Conservation (phyloP, 2,113 vertebrate genomes). For the Tachycineta bicolor region DNA sequence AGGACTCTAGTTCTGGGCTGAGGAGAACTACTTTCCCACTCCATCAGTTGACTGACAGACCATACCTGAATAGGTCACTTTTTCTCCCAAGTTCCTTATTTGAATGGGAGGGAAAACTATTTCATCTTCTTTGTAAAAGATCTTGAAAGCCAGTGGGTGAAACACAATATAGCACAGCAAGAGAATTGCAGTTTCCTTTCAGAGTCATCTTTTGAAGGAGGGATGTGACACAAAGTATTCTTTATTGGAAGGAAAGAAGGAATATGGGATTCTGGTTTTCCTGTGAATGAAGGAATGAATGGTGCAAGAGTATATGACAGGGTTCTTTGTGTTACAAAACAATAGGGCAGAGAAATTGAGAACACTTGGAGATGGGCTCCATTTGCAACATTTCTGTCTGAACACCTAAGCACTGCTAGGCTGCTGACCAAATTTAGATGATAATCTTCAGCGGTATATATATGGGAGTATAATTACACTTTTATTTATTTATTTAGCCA, state of each 20-base stretch:
- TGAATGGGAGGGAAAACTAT: slow-evolving; percentile 3
- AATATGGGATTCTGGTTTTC: slow-evolving; percentile 22
- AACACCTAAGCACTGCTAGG: neutral
- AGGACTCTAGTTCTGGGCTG: neutral
- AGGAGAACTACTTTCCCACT: neutral
- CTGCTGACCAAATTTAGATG: neutral
- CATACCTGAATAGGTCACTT: slow-evolving; percentile 2
- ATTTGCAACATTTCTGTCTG: neutral
- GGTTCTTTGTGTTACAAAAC: slow-evolving; percentile 6
- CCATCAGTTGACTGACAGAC: neutral
- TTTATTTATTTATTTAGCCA: neutral
- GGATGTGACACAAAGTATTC: slow-evolving; percentile 20
- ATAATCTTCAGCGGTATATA: neutral
- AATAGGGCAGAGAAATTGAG: slow-evolving; percentile 34
- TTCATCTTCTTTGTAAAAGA: slow-evolving; percentile 6
- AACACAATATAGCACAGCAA: slow-evolving; percentile 9
- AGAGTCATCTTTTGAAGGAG: slow-evolving; percentile 28
- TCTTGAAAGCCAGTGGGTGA: slow-evolving; percentile 15
- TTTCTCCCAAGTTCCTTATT: neutral
- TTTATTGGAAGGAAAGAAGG: slow-evolving; percentile 31
- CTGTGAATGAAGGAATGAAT: slow-evolving; percentile 19
- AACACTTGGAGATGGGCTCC: neutral
- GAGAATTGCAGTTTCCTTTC: slow-evolving; percentile 22
- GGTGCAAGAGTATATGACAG: neutral
- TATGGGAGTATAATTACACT: neutral